These are phyloP conservation scores for Scytalopus superciliaris DNA, from an alignment of 2,113 vertebrate genomes.

Conservation along the genomic window DNA sequence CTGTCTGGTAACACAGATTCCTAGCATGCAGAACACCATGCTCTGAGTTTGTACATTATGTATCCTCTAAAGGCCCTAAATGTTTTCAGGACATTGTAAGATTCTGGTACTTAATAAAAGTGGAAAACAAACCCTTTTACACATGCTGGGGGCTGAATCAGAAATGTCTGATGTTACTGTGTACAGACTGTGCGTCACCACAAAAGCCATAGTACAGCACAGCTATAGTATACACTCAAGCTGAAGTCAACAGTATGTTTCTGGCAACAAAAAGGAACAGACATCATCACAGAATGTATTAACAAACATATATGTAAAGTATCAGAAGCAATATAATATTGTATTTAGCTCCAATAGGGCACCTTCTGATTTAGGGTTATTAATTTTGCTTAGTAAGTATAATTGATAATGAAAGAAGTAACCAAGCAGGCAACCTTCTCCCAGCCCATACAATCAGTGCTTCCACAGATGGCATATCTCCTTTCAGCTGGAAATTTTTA, in stretches of 20 bases:
- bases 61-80: neutral
- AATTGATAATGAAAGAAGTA: neutral
- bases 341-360: neutral
- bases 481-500: neutral
- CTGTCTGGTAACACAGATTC: neutral
- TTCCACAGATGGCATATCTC: neutral
- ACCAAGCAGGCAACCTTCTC: neutral
- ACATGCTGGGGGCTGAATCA: neutral
- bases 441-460: neutral
- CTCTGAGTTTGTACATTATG: neutral
- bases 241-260: neutral
- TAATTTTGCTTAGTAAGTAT: neutral
- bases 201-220: neutral
- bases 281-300: neutral
- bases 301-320: neutral
- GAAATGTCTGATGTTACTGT: neutral
- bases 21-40: neutral
- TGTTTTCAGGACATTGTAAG: neutral
- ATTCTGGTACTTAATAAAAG: neutral
- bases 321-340: neutral
- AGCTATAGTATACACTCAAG: neutral
- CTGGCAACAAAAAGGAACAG: neutral
- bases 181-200: neutral
- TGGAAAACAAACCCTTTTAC: neutral
- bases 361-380: neutral